Evolutionary conservation across 2,888 invertebrate species (phyloP), one percentile per base, ranked within the genome.

Genomic region (Acanthosepion esculentum): DNA sequence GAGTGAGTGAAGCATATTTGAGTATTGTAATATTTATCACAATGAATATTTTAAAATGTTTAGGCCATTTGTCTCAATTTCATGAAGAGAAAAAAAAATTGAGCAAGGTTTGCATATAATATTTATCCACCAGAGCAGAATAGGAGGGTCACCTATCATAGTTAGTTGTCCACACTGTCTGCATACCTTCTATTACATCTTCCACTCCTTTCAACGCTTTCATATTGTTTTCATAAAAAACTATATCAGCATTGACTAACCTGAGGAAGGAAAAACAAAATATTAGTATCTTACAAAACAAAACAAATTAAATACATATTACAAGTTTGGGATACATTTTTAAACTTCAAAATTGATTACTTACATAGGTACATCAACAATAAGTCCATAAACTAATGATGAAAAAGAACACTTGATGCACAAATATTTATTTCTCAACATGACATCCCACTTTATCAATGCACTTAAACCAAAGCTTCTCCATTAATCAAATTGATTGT

Each of bases 171-270:
- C 92, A 92, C 18, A 92, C 92, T 41, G 92, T 55, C 26, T 59
- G 41, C 91, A 91, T 92, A 5, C 95, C 95, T 41, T 95, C 95
- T n/a, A 78, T 78, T 94, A 97, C 95, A 91, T 96, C 95, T 95
- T 96, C 96, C 55, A 97, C 95, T 33, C 97, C 97, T 94, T 96
- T 95, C 93, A 97, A 95, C 15, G 96, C 96, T 95, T 96, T 96
- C 94, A 97, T 96, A 95, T 96, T 97, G 93, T 96, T 97, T 59
- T 96, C 96, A 95, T 97, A 97, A 96, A 97, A 97, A 29, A 97
- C 96, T 78, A 97, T 96, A 95, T 97, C 97, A 64, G 97, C 97
- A 91, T 96, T 97, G 94, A 97, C 97, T 94, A 97, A 95, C 95
- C 97, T 97, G 96, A 41, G 96, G 96, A 78, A 93, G 48, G 95